Evolutionary conservation across 2,888 invertebrate genomes (phyloP), one percentile per base, ranked within the genome.

Genomic region (Allygus modestus): DNA sequence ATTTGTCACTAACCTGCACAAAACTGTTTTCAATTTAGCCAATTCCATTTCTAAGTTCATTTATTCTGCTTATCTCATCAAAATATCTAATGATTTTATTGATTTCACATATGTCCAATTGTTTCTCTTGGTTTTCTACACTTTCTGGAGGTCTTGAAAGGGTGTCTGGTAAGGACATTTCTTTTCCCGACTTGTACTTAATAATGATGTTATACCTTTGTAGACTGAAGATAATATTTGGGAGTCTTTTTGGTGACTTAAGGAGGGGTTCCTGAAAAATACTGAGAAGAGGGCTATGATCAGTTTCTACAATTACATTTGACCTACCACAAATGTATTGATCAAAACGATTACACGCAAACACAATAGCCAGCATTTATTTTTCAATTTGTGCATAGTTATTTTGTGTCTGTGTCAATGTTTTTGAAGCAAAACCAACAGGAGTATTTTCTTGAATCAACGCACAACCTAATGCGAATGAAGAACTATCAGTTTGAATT

Each of bases 291-390:
- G 83, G 83, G 7, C 41, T 73, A 43, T 83, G 83, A 31, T 83
- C 83, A 17, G 54, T 75, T 83, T 83, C 75, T 12, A 83, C 33
- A 12, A 33, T 54, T 26, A 83, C 75, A 20, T 51, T 15, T 20
- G 81, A 51, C 37, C 41, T 83, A 1, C 83, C 83, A 75, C 58
- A 75, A 28, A 83, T 73, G 28, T 75, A 83, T 37, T 84, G 54
- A 73, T 84, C 75, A 82, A 84, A 84, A 51, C 73, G 61, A 23
- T 75, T 51, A 71, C 82, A 84, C 7, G 82, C 43, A 82, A 84
- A 84, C 12, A 82, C 12, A n/a, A 83, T 51, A n/a, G 82, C 82
- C 23, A 84, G 58, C 26, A 71, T 37, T 33, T 84, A 82, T 61
- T 84, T 82, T 33, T 84, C 82, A 23, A 83, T 84, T 41, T 84